Base-by-base conservation (phyloP, 2,888 invertebrate species). In the Stramonita haemastoma region DNA sequence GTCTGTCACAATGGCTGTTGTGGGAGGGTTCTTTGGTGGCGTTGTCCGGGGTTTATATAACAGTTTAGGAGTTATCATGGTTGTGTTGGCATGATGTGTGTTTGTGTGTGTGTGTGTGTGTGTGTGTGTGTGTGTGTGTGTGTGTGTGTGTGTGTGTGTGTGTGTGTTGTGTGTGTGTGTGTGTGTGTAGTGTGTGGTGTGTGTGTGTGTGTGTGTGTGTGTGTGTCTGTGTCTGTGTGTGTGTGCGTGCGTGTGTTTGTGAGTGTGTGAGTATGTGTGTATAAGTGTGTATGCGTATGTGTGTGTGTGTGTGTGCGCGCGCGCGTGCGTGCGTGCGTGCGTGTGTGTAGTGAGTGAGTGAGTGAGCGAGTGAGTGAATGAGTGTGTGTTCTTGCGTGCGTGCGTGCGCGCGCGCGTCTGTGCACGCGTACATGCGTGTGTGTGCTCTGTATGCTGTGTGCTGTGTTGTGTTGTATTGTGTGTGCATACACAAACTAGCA, bases 261-360 rank as follows among this genome's bases (percentile, higher is more conserved):
- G n/a, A 26, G 73, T 73, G 73, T 73, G 73, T 73, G 73, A 26
- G 73, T 73, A n/a, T 73, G 73, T 73, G 83, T 83, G 83, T 83
- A 36, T 83, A 36, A 34, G 83, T 83, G 83, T 83, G 83, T 83
- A 36, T 81, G 81, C 32, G 81, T 81, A 32, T 81, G 36, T 81
- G 81, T 36, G 36, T 70, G 70, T 70, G 70, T 70, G 70, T 70
- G 70, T 70, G 70, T 70, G 70, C 22, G 70, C 22, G 70, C 22
- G 70, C 22, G 70, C 22, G 70, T 70, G 70, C 22, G 70, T 70
- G 70, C 22, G 70, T 70, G 70, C 22, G 70, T 70, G 70, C 22
- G 70, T 70, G 70, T 70, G 22, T n/a, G n/a, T n/a, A n/a, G n/a
- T n/a, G n/a, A n/a, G n/a, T n/a, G n/a, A n/a, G n/a, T n/a, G n/a